Base-by-base conservation (phyloP, 2,113 vertebrate genomes). In the Motacilla alba region DNA sequence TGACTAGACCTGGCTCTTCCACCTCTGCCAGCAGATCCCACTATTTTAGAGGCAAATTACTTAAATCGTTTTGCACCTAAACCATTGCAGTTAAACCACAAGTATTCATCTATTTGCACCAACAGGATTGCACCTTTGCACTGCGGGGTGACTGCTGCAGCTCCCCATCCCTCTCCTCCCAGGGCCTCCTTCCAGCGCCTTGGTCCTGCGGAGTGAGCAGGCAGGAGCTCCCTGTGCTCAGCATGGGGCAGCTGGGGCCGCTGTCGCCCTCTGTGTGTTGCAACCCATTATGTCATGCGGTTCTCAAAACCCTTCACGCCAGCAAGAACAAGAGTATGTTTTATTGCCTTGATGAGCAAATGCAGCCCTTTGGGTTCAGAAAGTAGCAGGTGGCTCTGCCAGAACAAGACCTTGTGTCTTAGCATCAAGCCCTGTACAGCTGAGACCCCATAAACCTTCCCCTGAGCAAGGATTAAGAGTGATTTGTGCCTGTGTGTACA, bases 291-390 rank as follows among this genome's bases (percentile, higher is more conserved):
- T 18, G 0, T 93, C 89, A 75, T 17, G 35, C 0, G 0, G 46
- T 6, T 64, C 92, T 74, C 83, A 50, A 88, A 89, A 26, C 21
- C n/a, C 6, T 26, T 83, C 76, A 35, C 0, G 0, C 74, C 81
- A 79, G 63, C 30, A 46, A 79, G 89, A 92, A 68, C 46, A 62
- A 46, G 59, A 68, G 13, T 31, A 5, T 35, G 33, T 87, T 91
- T 95, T 94, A 91, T 70, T 55, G 50, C 63, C 67, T 85, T 73
- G 89, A 94, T 91, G 78, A 94, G 91, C 70, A 73, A 82, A 87
- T 35, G 66, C 49, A 89, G 50, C 50, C 46, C 33, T 93, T 91
- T 83, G 67, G 35, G 46, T 87, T 82, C 0, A 0, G 67, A 91
- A 91, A 91, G 41, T 49, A 5, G 4, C 91, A 94, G 89, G 93